Base-by-base conservation (phyloP, 2,888 invertebrate genomes). In the Acheta domesticus region DNA sequence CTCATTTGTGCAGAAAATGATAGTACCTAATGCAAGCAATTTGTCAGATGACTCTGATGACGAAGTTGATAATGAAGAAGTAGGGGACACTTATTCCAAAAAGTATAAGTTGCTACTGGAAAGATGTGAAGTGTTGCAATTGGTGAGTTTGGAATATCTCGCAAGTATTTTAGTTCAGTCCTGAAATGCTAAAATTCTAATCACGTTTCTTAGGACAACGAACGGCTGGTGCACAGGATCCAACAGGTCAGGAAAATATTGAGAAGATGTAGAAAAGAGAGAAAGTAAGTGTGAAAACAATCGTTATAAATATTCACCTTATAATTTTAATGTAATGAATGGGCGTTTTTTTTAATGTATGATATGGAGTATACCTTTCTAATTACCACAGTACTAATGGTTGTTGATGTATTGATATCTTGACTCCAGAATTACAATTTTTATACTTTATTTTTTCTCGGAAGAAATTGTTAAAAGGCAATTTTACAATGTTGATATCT, bases 81-180 rank as follows among this genome's bases (percentile, higher is more conserved):
- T 91, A 83, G 62, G n/a, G 11, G 91, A 93, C 85, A 88, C 91
- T 85, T 93, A 93, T 86, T 92, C 92, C 84, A 91, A 91, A 86
- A 93, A 93, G 87, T 93, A 92, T 86, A 92, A 93, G 86, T 87
- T 93, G 84, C 87, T 94, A 80, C 86, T 93, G 82, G 93, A 93
- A 85, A 90, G 93, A 89, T 93, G 93, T 86, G 92, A 93, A 87
- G 90, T 91, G 83, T 88, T 94, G 83, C 93, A 93, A 85, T 92
- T 88, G 87, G 89, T 88, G 80, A 80, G 80, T 16, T 21, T 49
- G 74, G 62, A 73, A 73, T 74, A 75, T 77, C 78, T 77, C 48
- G 48, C 11, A 48, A 19, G n/a, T 48, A 12, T 20, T 16, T 36
- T 75, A 20, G 1, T 78, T 73, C 19, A 75, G 21, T 0, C 74